Evolutionary conservation across 2,113 vertebrate species (phyloP).

Genomic region (Heptranchias perlo): DNA sequence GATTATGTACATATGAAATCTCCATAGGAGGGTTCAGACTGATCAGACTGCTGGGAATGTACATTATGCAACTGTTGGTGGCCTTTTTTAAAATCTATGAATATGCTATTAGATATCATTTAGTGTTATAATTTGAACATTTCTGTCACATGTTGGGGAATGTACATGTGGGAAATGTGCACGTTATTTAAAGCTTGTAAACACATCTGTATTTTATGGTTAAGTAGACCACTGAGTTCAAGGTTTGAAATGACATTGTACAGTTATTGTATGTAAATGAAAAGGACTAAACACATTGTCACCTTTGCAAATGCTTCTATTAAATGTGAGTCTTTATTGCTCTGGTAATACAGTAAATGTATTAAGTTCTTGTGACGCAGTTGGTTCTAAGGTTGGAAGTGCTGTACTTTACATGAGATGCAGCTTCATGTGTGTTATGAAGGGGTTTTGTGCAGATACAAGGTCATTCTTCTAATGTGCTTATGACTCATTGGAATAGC

Average conservation of each 20-base stretch:
- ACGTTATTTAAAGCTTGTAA: slow-evolving; percentile 66
- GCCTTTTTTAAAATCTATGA: slow-evolving; percentile 53
- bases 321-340: slow-evolving; percentile 36
- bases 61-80: slow-evolving; percentile 70
- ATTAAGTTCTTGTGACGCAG: slow-evolving; percentile 20
- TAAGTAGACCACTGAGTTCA: slow-evolving; percentile 58
- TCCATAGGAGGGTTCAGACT: slow-evolving; percentile 19
- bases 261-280: slow-evolving; percentile 23
- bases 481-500: background rate
- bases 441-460: background rate
- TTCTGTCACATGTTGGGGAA: slow-evolving; percentile 44
- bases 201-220: slow-evolving; percentile 71
- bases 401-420: background rate
- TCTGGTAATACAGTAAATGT: slow-evolving; percentile 19
- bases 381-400: background rate
- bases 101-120: slow-evolving; percentile 55
- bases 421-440: background rate
- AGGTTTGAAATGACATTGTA: slow-evolving; percentile 49
- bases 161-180: slow-evolving; percentile 52
- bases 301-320: slow-evolving; percentile 32
- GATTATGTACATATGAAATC: slow-evolving; percentile 26
- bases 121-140: slow-evolving; percentile 64
- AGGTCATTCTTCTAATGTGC: slow-evolving; percentile 13
- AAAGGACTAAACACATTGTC: slow-evolving; percentile 30
- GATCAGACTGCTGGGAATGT: slow-evolving; percentile 22